phyloP scores from a whole-genome alignment of 2,113 vertebrate species.

The Gymnobelideus leadbeateri region DNA sequence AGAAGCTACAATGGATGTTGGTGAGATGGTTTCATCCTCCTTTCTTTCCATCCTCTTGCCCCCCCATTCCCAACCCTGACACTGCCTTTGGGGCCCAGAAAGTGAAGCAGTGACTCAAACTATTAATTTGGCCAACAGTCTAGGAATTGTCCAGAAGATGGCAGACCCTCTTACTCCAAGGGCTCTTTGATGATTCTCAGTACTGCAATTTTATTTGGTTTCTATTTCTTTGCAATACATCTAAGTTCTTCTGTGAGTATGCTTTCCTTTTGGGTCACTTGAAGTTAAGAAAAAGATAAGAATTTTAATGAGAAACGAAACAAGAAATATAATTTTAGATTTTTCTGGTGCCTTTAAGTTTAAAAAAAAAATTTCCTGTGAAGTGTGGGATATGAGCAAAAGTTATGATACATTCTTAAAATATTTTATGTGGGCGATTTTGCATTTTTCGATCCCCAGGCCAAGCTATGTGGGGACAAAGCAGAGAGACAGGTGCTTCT shows the following conservation, averaged over 20 bases:
- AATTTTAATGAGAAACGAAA: not conserved
- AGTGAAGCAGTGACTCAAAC: not conserved
- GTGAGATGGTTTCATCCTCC: not conserved
- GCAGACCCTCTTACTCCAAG: not conserved
- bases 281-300: not conserved
- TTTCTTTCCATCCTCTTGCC: not conserved
- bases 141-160: not conserved
- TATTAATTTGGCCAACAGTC: not conserved
- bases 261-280: not conserved
- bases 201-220: not conserved
- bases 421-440: not conserved
- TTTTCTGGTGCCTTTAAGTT: not conserved
- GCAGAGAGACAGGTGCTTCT: not conserved
- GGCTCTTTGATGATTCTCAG: not conserved
- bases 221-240: not conserved
- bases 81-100: not conserved
- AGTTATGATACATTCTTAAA: not conserved
- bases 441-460: not conserved
- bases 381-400: not conserved
- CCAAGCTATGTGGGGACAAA: not conserved
- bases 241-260: not conserved
- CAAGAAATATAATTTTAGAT: not conserved
- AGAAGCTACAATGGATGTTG: not conserved
- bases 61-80: not conserved
- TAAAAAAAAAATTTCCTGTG: not conserved